Percentiles rank a stretch among this genome's conserved stretches.
Evolutionary conservation across 2,113 vertebrate genomes (phyloP).

Genomic region (Tursiops truncatus): DNA sequence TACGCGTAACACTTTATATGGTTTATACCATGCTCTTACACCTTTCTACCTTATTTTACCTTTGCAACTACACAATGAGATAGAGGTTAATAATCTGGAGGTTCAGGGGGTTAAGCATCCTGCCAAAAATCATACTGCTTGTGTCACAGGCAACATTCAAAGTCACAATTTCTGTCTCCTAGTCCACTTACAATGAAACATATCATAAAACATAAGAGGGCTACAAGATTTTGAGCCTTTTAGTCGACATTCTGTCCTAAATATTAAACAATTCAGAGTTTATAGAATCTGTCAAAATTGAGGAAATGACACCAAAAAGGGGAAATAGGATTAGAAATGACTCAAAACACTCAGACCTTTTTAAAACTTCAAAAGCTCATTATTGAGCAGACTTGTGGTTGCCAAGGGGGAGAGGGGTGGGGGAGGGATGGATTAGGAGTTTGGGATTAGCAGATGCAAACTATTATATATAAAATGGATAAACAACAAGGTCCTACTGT

Average conservation of each 20-base stretch:
- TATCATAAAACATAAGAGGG: neutral
- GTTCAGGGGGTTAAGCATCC: neutral
- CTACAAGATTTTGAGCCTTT: neutral
- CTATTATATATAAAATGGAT: neutral
- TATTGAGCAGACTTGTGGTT: neutral
- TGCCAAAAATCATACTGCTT: neutral
- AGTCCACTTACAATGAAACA: neutral
- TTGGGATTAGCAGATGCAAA: neutral
- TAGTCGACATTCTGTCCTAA: neutral
- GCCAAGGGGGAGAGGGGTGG: neutral
- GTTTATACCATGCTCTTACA: neutral
- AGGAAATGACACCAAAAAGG: neutral
- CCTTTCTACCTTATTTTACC: neutral
- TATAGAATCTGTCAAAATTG: neutral
- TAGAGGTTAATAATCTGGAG: neutral
- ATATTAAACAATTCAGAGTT: neutral
- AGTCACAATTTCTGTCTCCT: neutral
- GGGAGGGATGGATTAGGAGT: neutral
- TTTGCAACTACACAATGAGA: neutral
- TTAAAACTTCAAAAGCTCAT: slow-evolving; percentile 9
- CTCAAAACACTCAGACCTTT: neutral
- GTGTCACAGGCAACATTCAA: neutral
- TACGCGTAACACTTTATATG: neutral
- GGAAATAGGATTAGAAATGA: slow-evolving; percentile 16
- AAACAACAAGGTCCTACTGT: neutral